Percentiles rank a stretch among this genome's conserved stretches.
phyloP scores from a whole-genome alignment of 2,113 vertebrate genomes.

The Notarius quadriscutis region DNA sequence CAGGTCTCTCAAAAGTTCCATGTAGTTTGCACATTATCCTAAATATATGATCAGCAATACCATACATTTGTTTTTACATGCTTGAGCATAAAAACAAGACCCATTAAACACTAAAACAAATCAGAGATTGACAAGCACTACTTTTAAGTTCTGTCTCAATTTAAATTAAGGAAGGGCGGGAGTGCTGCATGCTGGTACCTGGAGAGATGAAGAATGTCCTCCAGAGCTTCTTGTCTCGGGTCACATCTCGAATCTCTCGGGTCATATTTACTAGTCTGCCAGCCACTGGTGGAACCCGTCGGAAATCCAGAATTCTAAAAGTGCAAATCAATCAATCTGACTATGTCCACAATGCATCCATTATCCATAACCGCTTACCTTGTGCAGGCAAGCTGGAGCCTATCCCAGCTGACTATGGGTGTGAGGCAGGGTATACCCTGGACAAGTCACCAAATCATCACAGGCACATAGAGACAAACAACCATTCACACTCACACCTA shows the following conservation, averaged over 20 bases:
- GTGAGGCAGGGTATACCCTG: too few species aligned
- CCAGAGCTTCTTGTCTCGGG: slow-evolving; percentile 93
- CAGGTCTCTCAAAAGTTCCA: slow-evolving; percentile 6
- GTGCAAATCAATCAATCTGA: neutral
- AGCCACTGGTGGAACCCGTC: slow-evolving; percentile 90
- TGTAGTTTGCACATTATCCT: slow-evolving; percentile 25
- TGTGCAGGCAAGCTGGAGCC: too few species aligned
- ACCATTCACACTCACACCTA: too few species aligned
- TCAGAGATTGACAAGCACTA: neutral
- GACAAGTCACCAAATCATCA: too few species aligned
- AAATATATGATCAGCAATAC: slow-evolving; percentile 33
- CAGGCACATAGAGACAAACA: too few species aligned
- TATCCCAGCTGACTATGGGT: too few species aligned
- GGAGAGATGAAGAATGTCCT: slow-evolving; percentile 91
- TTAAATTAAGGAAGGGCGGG: neutral
- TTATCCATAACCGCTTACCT: too few species aligned
- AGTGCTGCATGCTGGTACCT: slow-evolving; percentile 65
- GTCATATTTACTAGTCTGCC: slow-evolving; percentile 96
- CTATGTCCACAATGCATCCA: too few species aligned
- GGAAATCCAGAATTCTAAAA: slow-evolving; percentile 85
- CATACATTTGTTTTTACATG: slow-evolving; percentile 27
- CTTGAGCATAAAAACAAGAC: neutral
- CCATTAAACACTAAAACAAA: neutral
- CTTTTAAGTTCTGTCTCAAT: neutral
- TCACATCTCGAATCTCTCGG: slow-evolving; percentile 91